These are phyloP conservation scores for Drosophila leontia DNA, from an alignment of 1,140 invertebrate genomes.

Conservation along the genomic window DNA sequence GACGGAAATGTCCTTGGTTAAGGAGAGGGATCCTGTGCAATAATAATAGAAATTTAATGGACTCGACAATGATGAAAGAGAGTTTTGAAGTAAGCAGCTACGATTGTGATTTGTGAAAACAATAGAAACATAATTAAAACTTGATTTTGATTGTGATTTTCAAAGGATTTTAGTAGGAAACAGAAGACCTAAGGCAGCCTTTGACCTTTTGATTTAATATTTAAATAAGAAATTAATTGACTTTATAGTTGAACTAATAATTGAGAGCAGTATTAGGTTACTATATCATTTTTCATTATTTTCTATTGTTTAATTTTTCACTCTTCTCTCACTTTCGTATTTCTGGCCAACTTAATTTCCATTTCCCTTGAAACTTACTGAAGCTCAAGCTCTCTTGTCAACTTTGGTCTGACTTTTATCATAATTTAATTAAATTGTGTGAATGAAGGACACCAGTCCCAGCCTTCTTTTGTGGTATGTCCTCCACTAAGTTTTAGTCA, in stretches of 20 bases:
- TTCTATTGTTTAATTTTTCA: too few species aligned
- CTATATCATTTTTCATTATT: too few species aligned
- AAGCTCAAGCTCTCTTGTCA: constrained; percentile 30
- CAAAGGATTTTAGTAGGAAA: neutral
- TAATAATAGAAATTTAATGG: constrained; percentile 42
- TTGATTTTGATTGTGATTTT: neutral
- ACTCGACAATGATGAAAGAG: constrained; percentile 25
- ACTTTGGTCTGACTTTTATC: constrained; percentile 29
- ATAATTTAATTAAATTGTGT: constrained; percentile 75
- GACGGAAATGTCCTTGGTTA: constrained; percentile 11
- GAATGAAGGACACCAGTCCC: constrained; percentile 22
- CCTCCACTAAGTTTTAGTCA: constrained; percentile 31
- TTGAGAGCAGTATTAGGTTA: neutral
- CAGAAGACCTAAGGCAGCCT: neutral
- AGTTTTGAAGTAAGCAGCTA: constrained; percentile 8
- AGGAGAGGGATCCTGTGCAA: constrained; percentile 5
- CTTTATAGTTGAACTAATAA: neutral
- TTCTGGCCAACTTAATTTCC: constrained; percentile 10
- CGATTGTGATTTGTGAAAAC: constrained; percentile 14
- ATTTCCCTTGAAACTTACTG: constrained; percentile 14
- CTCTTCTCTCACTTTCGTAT: neutral
- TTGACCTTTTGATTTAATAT: neutral
- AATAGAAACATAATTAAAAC: constrained; percentile 1
- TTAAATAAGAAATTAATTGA: neutral
- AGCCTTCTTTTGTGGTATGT: constrained; percentile 8